A percentile compares a stretch with the other conserved stretches of the same genome.
Evolutionary conservation across 2,113 vertebrate species (phyloP).

Genomic region (Numenius arquata): DNA sequence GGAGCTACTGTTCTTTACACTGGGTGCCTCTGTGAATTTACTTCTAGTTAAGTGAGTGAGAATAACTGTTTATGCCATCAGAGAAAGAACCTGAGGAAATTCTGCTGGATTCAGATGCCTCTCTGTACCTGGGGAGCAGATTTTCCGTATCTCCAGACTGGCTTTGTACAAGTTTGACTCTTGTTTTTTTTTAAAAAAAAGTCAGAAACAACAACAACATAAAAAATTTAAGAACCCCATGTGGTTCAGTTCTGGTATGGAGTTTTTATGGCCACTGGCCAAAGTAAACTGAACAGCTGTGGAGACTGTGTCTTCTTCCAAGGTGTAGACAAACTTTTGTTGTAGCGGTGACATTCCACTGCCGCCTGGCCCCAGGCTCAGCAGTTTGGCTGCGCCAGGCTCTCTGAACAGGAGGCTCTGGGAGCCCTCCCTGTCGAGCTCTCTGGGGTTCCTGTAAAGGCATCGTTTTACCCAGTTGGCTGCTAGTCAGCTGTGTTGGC

Average conservation of each 20-base stretch:
- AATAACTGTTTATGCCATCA: slow-evolving; percentile 65
- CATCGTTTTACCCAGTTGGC: not conserved
- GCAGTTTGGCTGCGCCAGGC: not conserved
- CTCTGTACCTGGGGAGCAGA: slow-evolving; percentile 30
- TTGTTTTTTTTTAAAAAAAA: not conserved
- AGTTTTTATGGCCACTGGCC: slow-evolving; percentile 17
- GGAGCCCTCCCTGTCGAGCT: not conserved
- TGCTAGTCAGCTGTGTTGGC: not conserved
- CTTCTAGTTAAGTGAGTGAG: slow-evolving; percentile 41
- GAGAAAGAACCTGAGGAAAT: slow-evolving; percentile 50
- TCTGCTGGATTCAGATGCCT: slow-evolving; percentile 36
- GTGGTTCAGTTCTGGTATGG: slow-evolving; percentile 13
- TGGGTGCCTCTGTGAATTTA: slow-evolving; percentile 18
- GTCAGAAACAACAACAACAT: slow-evolving; percentile 12
- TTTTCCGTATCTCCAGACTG: slow-evolving; percentile 38
- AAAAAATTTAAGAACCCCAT: not conserved
- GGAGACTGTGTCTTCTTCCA: slow-evolving; percentile 38
- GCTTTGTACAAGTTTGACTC: slow-evolving; percentile 6
- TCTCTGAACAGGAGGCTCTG: not conserved
- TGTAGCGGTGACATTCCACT: not conserved
- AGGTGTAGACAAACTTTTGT: slow-evolving; percentile 43
- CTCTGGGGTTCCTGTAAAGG: not conserved
- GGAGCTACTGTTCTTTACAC: slow-evolving; percentile 50
- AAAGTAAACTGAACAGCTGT: slow-evolving; percentile 46
- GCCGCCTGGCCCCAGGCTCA: not conserved